Conservation (phyloP, 2,113 vertebrate species). For the Oxyruncus cristatus region DNA sequence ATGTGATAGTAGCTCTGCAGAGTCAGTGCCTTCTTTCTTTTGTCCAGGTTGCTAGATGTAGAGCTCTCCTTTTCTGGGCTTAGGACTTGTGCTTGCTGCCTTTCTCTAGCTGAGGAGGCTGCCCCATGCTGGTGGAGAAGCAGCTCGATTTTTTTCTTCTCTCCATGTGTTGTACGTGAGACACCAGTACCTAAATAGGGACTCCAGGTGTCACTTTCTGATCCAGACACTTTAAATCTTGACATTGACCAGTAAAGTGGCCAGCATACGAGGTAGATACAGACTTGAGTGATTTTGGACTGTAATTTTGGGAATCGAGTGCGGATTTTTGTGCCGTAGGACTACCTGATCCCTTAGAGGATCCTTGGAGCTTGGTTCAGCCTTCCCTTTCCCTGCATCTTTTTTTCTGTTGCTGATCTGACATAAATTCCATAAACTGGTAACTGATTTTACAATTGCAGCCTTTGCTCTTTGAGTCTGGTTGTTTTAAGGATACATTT, state of each 20-base stretch:
- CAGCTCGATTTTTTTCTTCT: neutral
- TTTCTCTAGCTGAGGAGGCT: neutral
- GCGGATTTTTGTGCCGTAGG: neutral
- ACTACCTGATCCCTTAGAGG: fast-evolving
- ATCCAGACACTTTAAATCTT: neutral
- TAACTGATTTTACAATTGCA: neutral
- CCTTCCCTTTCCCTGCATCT: neutral
- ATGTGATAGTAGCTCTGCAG: neutral
- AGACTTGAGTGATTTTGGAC: neutral
- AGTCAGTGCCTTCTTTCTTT: neutral
- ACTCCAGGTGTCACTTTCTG: neutral
- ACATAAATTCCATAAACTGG: neutral
- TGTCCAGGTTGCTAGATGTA: neutral
- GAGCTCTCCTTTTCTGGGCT: neutral
- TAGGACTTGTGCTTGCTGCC: neutral
- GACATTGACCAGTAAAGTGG: neutral
- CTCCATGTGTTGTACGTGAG: neutral
- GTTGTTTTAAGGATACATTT: neutral
- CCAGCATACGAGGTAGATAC: neutral
- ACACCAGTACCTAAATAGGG: neutral
- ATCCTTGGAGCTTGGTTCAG: neutral
- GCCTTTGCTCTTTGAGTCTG: neutral
- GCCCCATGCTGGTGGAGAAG: neutral
- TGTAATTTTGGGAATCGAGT: neutral
- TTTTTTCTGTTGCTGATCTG: neutral